These are phyloP conservation scores for Volucella inanis DNA, from an alignment of 2,888 invertebrate genomes.

Conservation along the genomic window DNA sequence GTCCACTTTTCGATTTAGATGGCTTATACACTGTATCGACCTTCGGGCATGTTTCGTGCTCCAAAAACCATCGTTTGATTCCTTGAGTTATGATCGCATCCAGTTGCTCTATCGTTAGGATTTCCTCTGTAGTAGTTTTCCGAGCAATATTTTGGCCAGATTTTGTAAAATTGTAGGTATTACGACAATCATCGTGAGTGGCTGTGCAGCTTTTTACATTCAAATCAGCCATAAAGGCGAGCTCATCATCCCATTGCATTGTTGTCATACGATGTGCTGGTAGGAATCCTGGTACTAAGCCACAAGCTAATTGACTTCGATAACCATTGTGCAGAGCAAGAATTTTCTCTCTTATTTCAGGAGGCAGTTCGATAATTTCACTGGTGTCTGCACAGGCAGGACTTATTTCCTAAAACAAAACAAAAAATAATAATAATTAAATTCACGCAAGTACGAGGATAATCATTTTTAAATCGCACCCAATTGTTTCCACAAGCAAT, in stretches of 20 bases:
- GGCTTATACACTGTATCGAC: constrained; percentile 21
- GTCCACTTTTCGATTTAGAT: constrained; percentile 71
- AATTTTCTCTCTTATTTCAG: constrained; percentile 53
- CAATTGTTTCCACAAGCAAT: constrained; percentile 38
- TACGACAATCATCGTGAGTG: constrained; percentile 73
- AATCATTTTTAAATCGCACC: background rate
- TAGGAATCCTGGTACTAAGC: constrained; percentile 50
- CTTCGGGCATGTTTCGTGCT: constrained; percentile 50
- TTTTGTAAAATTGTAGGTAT: constrained; percentile 68
- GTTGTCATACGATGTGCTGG: constrained; percentile 72
- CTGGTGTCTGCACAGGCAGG: constrained; percentile 47
- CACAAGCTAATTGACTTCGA: constrained; percentile 72
- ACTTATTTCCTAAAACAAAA: constrained; percentile 42
- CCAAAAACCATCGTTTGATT: constrained; percentile 73
- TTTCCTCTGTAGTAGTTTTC: background rate
- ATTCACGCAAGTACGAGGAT: background rate
- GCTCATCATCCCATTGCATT: constrained; percentile 73
- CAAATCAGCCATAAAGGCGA: constrained; percentile 74
- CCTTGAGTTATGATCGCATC: constrained; percentile 34
- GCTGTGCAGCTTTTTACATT: constrained; percentile 72
- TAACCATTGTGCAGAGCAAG: constrained; percentile 70
- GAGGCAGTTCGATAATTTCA: constrained; percentile 40
- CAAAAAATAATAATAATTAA: background rate
- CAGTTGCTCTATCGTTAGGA: constrained; percentile 6
- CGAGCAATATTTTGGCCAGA: constrained; percentile 75